Evolutionary conservation across 2,888 invertebrate genomes (phyloP), one percentile per base, ranked within the genome.

Genomic region (Meloe dianella): DNA sequence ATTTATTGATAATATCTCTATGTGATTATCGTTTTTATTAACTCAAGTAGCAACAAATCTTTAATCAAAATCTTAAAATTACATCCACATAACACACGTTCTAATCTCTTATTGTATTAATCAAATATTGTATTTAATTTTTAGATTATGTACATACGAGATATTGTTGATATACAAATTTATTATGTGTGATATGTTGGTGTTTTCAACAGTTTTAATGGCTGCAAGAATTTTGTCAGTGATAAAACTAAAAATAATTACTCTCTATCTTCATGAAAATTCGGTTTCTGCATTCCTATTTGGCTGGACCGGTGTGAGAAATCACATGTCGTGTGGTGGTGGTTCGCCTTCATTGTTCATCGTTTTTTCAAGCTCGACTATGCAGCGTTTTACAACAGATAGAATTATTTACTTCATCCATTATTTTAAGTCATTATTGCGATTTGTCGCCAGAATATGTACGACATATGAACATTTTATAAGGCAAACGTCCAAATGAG

Each of bases 381-480:
- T 72, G 70, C 73, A 71, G 76, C 71, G 75, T 76, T 75, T 77
- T 78, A 79, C 78, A 78, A 74, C 77, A 76, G 75, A 77, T 78
- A 79, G 81, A 82, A 82, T 82, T 82, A 81, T 81, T 80, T 76
- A 77, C 77, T 78, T 78, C 77, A 80, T 81, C 78, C 80, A 79
- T 80, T 80, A 80, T 79, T 79, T 78, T 70, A 72, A 71, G 68
- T 51, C 71, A 51, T 51, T 51, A 68, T 68, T 67, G 63, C 51
- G 67, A 64, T 69, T 66, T 68, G 64, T 67, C 69, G 68, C 38
- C 59, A 60, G 65, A 66, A 65, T 61, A 70, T 67, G 66, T 59
- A 71, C 65, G 68, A 65, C 62, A 67, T 27, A 65, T 61, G 38
- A 68, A 68, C 65, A 51, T 22, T 51, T 20, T 51, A 51, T 51